phyloP scores from a whole-genome alignment of 2,888 invertebrate genomes.

The Julus scandinavius region DNA sequence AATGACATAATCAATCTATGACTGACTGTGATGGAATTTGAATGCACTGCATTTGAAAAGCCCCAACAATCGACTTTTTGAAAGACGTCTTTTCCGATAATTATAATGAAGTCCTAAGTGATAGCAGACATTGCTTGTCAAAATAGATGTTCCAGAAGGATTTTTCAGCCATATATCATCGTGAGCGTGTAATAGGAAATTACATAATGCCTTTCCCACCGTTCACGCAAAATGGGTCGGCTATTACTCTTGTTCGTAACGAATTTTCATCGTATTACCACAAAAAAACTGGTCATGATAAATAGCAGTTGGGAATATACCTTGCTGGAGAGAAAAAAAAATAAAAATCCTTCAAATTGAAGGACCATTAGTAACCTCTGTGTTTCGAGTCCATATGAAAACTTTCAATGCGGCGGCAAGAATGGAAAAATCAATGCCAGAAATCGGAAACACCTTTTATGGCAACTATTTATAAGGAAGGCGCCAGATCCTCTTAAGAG shows the following conservation, averaged over 20 bases:
- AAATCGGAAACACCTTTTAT: no score
- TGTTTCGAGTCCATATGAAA: no score
- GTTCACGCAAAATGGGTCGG: background rate
- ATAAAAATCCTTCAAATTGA: background rate
- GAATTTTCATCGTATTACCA: background rate
- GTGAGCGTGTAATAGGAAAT: background rate
- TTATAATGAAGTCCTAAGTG: slow-evolving; percentile 28
- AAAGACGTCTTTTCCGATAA: slow-evolving; percentile 1
- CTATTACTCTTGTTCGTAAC: slow-evolving; percentile 10
- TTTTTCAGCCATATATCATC: background rate
- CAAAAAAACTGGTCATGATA: background rate
- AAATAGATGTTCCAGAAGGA: slow-evolving; percentile 23
- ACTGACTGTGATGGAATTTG: background rate
- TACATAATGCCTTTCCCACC: background rate
- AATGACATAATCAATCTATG: slow-evolving; percentile 28
- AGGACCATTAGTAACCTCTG: no score
- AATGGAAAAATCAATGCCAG: no score
- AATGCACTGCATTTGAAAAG: background rate
- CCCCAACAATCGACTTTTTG: slow-evolving; percentile 21
- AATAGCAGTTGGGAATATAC: no score
- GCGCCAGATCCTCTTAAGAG: no score
- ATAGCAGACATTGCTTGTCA: slow-evolving; percentile 14
- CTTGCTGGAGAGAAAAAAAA: no score
- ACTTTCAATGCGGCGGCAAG: no score
- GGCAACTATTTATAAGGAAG: no score